Percentiles rank a stretch among this genome's conserved stretches.
Evolutionary conservation across 2,797 vertebrate species (phyloP).

Genomic region (Aeoliscus strigatus): DNA sequence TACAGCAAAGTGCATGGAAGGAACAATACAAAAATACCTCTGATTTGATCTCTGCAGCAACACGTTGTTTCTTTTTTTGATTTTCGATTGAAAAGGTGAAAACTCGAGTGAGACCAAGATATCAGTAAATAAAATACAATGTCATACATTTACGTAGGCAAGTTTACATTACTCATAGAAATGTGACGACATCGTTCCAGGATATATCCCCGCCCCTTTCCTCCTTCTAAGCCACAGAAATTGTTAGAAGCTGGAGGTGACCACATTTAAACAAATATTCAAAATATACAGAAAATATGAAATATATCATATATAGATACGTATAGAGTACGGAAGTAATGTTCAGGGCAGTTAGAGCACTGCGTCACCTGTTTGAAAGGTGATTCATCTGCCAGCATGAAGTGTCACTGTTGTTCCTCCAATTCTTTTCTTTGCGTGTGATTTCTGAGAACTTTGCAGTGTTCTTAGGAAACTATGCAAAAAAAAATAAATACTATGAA

Average conservation of each 20-base stretch:
- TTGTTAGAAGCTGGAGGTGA: conserved; percentile 64
- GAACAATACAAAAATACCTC: conserved; percentile 73
- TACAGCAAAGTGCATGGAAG: conserved; percentile 71
- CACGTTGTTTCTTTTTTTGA: conserved; percentile 22
- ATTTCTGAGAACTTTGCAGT: conserved; percentile 55
- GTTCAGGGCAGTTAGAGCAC: conserved; percentile 71
- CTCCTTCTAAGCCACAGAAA: conserved; percentile 40
- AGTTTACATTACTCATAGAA: conserved; percentile 68
- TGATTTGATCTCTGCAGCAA: conserved; percentile 64
- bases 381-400: conserved; percentile 49
- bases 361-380: conserved; percentile 49
- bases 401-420: conserved; percentile 32
- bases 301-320: conserved; percentile 80
- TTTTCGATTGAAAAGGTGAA: conserved; percentile 63
- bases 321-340: conserved; percentile 73
- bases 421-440: conserved; percentile 21
- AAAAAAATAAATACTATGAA: conserved; percentile 73
- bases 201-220: conserved; percentile 39
- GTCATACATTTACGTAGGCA: conserved; percentile 61
- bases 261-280: conserved; percentile 82
- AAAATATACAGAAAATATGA: conserved; percentile 85
- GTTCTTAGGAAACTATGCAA: conserved; percentile 63
- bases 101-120: conserved; percentile 60
- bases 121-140: conserved; percentile 68
- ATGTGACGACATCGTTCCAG: conserved; percentile 68